phyloP scores from a whole-genome alignment of 2,797 vertebrate genomes.

The Melanotaenia maccullochi region DNA sequence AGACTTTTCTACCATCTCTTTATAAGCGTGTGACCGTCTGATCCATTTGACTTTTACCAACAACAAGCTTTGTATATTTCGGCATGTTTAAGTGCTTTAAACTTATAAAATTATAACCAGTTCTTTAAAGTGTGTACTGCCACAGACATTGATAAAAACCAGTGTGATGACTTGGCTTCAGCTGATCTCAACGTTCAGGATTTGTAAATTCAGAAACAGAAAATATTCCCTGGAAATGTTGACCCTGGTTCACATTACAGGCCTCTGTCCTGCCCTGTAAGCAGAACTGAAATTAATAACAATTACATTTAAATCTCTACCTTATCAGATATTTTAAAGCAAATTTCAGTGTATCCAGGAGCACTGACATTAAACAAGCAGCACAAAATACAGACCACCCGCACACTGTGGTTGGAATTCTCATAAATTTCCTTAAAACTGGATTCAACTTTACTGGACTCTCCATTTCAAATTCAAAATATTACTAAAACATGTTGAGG shows the following conservation, averaged over 20 bases:
- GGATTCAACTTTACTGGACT: neutral
- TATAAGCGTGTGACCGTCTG: too few relatives aligned
- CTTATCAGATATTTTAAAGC: slow-evolving; percentile 9
- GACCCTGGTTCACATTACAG: neutral
- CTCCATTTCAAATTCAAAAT: slow-evolving; percentile 3
- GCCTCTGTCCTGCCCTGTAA: slow-evolving; percentile 11
- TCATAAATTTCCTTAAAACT: neutral
- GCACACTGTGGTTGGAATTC: neutral
- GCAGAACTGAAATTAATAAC: slow-evolving; percentile 15
- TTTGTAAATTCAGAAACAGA: neutral
- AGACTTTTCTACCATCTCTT: too few relatives aligned
- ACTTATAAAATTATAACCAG: too few relatives aligned
- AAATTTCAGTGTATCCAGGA: slow-evolving; percentile 13
- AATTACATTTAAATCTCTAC: slow-evolving; percentile 14
- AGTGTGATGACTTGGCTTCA: neutral
- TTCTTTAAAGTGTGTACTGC: neutral
- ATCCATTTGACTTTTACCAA: too few relatives aligned
- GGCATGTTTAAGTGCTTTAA: too few relatives aligned
- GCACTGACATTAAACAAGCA: slow-evolving; percentile 2
- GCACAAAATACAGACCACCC: slow-evolving; percentile 9
- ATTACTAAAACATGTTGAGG: neutral
- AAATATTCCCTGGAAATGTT: neutral
- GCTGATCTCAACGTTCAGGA: neutral
- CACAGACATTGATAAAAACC: too few relatives aligned
- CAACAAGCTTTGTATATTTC: too few relatives aligned